phyloP scores from a whole-genome alignment of 2,797 vertebrate species.

The Brachymystax lenok region DNA sequence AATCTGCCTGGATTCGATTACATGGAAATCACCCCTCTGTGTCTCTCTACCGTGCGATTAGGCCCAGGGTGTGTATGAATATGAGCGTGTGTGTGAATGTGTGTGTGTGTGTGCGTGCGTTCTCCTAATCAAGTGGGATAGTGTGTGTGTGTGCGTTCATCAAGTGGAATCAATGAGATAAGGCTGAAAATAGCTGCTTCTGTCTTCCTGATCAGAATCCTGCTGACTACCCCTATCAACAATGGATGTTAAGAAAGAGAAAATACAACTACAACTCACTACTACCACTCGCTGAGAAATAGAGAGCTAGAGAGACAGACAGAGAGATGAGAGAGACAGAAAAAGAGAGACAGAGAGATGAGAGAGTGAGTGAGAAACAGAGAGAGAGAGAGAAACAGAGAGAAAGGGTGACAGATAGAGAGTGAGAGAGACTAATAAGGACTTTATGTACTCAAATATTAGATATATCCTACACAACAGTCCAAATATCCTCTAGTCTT shows the following conservation, averaged over 20 bases:
- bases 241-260: not conserved
- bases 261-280: too few species aligned
- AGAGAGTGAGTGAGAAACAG: too few species aligned
- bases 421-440: too few species aligned
- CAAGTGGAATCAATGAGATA: slow-evolving; percentile 60
- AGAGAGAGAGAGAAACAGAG: too few species aligned
- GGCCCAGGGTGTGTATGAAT: slow-evolving; percentile 39
- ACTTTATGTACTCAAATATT: too few species aligned
- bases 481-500: too few species aligned
- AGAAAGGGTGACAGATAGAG: too few species aligned
- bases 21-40: slow-evolving; percentile 58
- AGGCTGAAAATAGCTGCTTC: slow-evolving; percentile 35
- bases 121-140: slow-evolving; percentile 15
- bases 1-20: slow-evolving; percentile 68
- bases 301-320: too few species aligned
- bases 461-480: too few species aligned
- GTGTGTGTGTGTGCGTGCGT: not conserved
- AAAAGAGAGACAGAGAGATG: too few species aligned
- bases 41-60: slow-evolving; percentile 54
- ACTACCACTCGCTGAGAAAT: too few species aligned
- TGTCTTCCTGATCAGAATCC: slow-evolving; percentile 37
- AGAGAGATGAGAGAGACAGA: too few species aligned
- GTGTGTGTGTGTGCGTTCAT: slow-evolving; percentile 43
- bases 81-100: slow-evolving; percentile 16
- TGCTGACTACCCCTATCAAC: slow-evolving; percentile 4